phyloP scores from a whole-genome alignment of 1,140 invertebrate species.

The Harlomillsia oculata region DNA sequence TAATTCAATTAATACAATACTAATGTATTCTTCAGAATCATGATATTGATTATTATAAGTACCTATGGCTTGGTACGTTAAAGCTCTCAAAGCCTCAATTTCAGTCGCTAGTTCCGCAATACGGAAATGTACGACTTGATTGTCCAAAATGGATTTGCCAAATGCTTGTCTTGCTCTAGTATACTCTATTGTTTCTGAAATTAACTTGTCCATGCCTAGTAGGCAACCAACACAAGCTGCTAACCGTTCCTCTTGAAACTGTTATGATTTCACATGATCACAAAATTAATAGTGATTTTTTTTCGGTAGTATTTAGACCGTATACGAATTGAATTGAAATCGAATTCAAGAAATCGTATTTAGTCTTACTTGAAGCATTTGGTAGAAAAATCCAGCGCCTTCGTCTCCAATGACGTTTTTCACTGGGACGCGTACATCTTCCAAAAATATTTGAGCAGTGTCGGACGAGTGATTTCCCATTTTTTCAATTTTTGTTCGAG shows the following conservation, averaged over 20 bases:
- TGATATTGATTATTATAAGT: too few species aligned
- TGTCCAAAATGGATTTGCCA: constrained; percentile 45
- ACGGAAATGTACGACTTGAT: constrained; percentile 48
- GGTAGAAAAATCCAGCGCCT: constrained; percentile 51
- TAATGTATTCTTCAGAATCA: too few species aligned
- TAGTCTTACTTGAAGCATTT: constrained; percentile 47
- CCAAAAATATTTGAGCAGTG: constrained; percentile 51
- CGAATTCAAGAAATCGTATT: not conserved
- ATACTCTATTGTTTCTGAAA: constrained; percentile 47
- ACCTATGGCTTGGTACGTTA: constrained; percentile 44
- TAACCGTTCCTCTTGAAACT: constrained; percentile 50
- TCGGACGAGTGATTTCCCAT: constrained; percentile 49
- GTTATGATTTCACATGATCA: constrained; percentile 4
- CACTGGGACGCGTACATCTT: constrained; percentile 48
- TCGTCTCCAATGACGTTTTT: constrained; percentile 51
- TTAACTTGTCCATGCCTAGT: constrained; percentile 39
- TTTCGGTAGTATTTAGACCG: not conserved
- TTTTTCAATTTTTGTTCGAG: constrained; percentile 45
- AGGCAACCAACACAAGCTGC: constrained; percentile 41
- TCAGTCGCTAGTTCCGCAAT: constrained; percentile 51
- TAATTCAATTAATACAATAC: not conserved
- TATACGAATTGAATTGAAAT: too few species aligned
- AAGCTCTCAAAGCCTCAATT: constrained; percentile 45
- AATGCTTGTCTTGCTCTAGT: constrained; percentile 44
- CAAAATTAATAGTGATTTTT: not conserved